A percentile compares a stretch with the other conserved stretches of the same genome.
phyloP scores from a whole-genome alignment of 1,140 invertebrate genomes.

The Heliconius eleuchia region DNA sequence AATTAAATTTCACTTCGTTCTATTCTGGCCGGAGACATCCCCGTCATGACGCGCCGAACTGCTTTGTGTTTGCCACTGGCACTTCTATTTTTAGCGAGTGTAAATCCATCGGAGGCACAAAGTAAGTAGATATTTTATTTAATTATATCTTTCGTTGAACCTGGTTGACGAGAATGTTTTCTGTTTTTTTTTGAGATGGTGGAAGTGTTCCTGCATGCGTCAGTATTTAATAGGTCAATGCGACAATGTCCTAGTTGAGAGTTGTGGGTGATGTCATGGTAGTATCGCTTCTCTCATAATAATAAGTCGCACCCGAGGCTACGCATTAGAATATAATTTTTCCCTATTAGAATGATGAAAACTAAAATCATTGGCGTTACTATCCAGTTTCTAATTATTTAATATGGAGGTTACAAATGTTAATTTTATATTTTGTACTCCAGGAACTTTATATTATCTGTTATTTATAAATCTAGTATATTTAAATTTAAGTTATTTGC shows the following conservation, averaged over 20 bases:
- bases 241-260: slow-evolving; percentile 35
- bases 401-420: not conserved
- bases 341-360: not conserved
- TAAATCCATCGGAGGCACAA: slow-evolving; percentile 54
- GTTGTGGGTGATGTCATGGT: slow-evolving; percentile 41
- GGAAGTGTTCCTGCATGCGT: slow-evolving; percentile 25
- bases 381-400: not conserved
- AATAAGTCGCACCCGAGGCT: slow-evolving; percentile 7
- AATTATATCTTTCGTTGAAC: slow-evolving; percentile 25
- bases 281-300: slow-evolving; percentile 34
- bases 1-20: slow-evolving; percentile 4
- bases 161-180: slow-evolving; percentile 16
- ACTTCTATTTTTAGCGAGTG: slow-evolving; percentile 65
- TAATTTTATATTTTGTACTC: not conserved
- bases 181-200: slow-evolving; percentile 10
- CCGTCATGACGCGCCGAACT: slow-evolving; percentile 40
- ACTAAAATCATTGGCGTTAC: not conserved
- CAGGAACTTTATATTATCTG: not conserved
- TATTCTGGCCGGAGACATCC: not conserved
- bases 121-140: slow-evolving; percentile 50
- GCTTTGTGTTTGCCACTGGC: slow-evolving; percentile 47
- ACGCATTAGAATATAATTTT: slow-evolving; percentile 1
- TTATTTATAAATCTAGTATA: not conserved
- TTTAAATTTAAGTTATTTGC: slow-evolving; percentile 1
- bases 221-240: slow-evolving; percentile 39